phyloP scores from a whole-genome alignment of 1,140 invertebrate genomes.

The Apis dorsata region DNA sequence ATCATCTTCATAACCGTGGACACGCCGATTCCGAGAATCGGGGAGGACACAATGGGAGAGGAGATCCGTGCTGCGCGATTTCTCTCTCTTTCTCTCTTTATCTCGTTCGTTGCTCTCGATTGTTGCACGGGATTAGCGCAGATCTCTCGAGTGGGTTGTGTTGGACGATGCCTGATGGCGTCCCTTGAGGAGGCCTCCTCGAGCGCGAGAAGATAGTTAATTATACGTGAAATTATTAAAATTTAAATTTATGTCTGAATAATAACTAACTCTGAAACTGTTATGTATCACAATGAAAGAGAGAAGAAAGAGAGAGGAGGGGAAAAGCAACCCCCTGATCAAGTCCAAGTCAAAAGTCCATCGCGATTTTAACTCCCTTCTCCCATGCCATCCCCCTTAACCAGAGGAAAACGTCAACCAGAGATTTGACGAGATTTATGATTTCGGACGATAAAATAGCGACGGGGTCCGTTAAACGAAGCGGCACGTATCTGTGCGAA shows the following conservation, averaged over 20 bases:
- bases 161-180: background rate
- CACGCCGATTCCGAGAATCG: slow-evolving; percentile 8
- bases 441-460: slow-evolving; percentile 3
- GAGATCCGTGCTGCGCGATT: background rate
- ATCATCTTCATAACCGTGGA: slow-evolving; percentile 36
- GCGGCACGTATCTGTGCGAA: background rate
- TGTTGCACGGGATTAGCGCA: background rate
- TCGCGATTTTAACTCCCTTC: background rate
- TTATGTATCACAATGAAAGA: too few relatives aligned
- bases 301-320: too few relatives aligned
- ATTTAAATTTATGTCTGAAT: too few relatives aligned
- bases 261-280: too few relatives aligned
- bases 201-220: background rate
- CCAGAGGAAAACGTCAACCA: slow-evolving; percentile 5
- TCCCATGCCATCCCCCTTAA: background rate
- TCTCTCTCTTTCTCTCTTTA: too few relatives aligned
- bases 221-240: background rate
- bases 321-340: too few relatives aligned
- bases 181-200: too few relatives aligned
- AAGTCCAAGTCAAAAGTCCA: background rate
- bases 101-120: background rate
- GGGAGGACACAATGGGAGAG: background rate
- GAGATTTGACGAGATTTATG: slow-evolving; percentile 36
- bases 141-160: background rate
- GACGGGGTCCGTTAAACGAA: too few relatives aligned